A percentile compares a stretch with the other conserved stretches of the same genome.
phyloP scores from a whole-genome alignment of 2,113 vertebrate genomes.

The Rhea pennata region DNA sequence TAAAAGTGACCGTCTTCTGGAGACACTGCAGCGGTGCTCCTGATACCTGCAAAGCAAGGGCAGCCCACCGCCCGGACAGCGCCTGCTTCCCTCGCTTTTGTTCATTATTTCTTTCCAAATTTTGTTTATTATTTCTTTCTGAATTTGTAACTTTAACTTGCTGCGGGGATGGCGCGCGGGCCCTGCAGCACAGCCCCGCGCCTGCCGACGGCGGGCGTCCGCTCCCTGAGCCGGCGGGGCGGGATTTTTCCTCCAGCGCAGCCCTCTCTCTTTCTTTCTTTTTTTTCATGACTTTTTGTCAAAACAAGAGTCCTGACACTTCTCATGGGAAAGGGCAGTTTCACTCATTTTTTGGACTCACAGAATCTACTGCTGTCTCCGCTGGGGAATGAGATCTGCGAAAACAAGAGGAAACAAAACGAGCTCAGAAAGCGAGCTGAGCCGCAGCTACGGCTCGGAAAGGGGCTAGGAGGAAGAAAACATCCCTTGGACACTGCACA shows the following conservation, averaged over 20 bases:
- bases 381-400: not conserved
- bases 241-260: not conserved
- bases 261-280: not conserved
- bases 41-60: not conserved
- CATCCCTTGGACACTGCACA: not conserved
- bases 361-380: not conserved
- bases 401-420: not conserved
- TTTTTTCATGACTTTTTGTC: not conserved
- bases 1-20: not conserved
- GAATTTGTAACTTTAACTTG: not conserved
- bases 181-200: not conserved
- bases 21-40: not conserved
- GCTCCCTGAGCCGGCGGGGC: accelerated
- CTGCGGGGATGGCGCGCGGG: not conserved
- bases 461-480: not conserved
- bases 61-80: not conserved
- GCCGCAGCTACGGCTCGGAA: not conserved
- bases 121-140: not conserved
- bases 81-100: not conserved
- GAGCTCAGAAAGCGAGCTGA: not conserved
- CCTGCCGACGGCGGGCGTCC: not conserved
- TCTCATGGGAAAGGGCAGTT: not conserved
- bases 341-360: not conserved
- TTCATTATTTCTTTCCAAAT: not conserved
- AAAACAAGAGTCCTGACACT: not conserved